Evolutionary conservation across 1,140 invertebrate genomes (phyloP).

Genomic region (Pseudachorutes palmiensis): DNA sequence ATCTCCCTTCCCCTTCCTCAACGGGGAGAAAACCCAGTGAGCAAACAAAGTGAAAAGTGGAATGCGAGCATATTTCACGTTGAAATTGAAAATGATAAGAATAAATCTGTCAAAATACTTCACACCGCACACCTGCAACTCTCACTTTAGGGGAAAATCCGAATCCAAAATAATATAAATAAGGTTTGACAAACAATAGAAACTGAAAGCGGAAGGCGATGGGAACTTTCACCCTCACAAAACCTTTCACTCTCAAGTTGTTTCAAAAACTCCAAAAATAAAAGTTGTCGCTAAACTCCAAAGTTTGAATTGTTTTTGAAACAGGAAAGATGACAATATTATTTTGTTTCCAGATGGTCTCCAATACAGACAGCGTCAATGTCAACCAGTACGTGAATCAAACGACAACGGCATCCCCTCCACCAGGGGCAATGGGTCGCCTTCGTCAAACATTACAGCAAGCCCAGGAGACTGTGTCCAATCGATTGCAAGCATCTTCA

Average conservation of each 20-base stretch:
- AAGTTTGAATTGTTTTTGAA: background rate
- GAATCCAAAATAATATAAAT: background rate
- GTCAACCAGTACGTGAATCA: conserved; percentile 16
- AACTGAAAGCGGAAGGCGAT: no score
- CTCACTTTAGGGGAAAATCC: background rate
- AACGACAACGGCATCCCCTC: conserved; percentile 5
- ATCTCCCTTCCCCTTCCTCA: no score
- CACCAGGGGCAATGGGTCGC: conserved; percentile 31
- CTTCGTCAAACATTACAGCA: conserved; percentile 44
- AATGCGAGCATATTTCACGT: background rate
- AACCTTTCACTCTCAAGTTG: no score
- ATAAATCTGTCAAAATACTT: background rate
- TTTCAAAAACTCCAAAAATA: no score
- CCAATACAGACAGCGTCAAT: conserved; percentile 32
- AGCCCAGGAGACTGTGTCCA: conserved; percentile 69
- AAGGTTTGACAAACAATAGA: no score
- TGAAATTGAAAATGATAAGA: background rate
- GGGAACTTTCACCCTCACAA: no score
- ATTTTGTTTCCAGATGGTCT: conserved; percentile 30
- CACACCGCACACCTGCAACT: background rate
- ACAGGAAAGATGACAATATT: background rate
- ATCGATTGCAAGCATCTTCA: conserved; percentile 35
- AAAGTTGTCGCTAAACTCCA: background rate
- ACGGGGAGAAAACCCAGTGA: no score
- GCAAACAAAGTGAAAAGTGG: no score